A percentile compares a stretch with the other conserved stretches of the same genome.
Conservation (phyloP, 1,140 invertebrate species). For the Magallana angulata region DNA sequence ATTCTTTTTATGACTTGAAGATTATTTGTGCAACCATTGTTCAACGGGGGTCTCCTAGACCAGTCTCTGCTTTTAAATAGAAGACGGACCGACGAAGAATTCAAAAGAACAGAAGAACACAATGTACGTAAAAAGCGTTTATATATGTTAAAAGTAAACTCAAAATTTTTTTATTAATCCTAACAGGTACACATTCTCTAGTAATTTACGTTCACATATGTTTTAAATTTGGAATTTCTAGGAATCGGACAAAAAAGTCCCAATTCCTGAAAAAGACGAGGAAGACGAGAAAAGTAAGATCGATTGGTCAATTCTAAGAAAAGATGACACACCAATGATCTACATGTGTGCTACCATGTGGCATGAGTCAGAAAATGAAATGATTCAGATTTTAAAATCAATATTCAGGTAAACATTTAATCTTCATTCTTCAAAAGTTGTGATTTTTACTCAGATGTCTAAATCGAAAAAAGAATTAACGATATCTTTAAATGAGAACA, state of each 20-base stretch:
- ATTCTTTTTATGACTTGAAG: background rate
- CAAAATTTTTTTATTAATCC: no score
- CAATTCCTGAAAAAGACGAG: slow-evolving; percentile 44
- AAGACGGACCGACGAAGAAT: slow-evolving; percentile 88
- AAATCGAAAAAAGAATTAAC: no score
- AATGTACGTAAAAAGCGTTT: background rate
- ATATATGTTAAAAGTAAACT: background rate
- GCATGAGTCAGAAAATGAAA: slow-evolving; percentile 80
- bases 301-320: slow-evolving; percentile 45
- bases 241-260: slow-evolving; percentile 36
- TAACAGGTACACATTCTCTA: no score
- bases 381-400: slow-evolving; percentile 80
- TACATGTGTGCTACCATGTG: slow-evolving; percentile 81
- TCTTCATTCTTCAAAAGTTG: no score
- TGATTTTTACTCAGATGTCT: no score
- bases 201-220: no score
- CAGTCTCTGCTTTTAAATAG: slow-evolving; percentile 96
- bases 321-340: slow-evolving; percentile 72
- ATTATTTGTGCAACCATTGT: slow-evolving; percentile 8
- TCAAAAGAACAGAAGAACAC: slow-evolving; percentile 40
- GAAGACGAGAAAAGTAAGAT: background rate
- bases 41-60: slow-evolving; percentile 89
- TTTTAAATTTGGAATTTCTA: background rate
- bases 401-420: slow-evolving; percentile 74
- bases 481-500: no score